Percentiles rank a stretch among this genome's conserved stretches.
These are phyloP conservation scores for Vanessa atalanta DNA, from an alignment of 1,140 invertebrate genomes.

Conservation along the genomic window DNA sequence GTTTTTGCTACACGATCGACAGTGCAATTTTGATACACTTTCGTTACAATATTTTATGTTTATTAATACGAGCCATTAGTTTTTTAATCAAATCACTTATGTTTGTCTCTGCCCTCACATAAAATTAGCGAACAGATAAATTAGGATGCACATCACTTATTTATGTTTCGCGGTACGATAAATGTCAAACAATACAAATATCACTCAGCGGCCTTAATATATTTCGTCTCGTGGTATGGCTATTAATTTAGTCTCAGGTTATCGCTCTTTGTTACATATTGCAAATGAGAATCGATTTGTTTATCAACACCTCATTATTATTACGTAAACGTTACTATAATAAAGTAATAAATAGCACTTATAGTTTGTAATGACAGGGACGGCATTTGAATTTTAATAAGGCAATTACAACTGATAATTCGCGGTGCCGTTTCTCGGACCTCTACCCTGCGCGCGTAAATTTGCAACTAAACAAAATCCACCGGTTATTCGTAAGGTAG, in stretches of 20 bases:
- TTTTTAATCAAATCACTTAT: constrained; percentile 7
- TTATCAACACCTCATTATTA: constrained; percentile 26
- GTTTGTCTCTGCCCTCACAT: constrained; percentile 14
- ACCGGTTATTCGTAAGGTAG: constrained; percentile 43
- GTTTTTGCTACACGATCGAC: constrained; percentile 41
- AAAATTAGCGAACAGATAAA: constrained; percentile 15
- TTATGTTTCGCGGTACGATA: constrained; percentile 16
- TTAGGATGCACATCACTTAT: constrained; percentile 24
- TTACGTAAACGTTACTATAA: constrained; percentile 19
- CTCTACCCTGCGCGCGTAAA: constrained; percentile 51
- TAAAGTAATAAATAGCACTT: constrained; percentile 36
- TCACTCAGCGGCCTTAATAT: constrained; percentile 13
- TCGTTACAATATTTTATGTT: constrained; percentile 18
- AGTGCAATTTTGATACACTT: constrained; percentile 21
- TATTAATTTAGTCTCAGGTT: constrained; percentile 16
- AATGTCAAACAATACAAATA: constrained; percentile 26
- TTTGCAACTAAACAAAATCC: constrained; percentile 56
- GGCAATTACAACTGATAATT: constrained; percentile 32
- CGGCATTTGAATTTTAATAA: constrained; percentile 57
- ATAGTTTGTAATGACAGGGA: constrained; percentile 43
- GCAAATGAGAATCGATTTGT: constrained; percentile 12
- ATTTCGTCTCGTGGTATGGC: neutral
- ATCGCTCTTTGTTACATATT: constrained; percentile 8
- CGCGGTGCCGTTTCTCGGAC: constrained; percentile 34
- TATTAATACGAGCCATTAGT: constrained; percentile 8